These are phyloP conservation scores for Enteromius viviparus DNA, from an alignment of 2,797 vertebrate species.

Conservation along the genomic window DNA sequence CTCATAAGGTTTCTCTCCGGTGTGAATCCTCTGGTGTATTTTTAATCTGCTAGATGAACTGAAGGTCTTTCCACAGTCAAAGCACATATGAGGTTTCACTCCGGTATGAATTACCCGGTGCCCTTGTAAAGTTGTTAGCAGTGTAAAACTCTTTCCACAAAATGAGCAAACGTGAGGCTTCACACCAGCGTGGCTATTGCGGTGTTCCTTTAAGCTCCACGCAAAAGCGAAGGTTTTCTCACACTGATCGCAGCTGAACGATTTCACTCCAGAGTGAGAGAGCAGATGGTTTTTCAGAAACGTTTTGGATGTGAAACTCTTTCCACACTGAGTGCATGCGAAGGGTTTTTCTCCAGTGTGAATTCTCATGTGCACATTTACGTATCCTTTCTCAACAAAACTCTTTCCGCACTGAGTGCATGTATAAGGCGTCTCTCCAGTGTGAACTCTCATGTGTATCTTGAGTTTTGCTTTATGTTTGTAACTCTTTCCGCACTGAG, in stretches of 20 bases:
- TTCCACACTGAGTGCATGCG: not conserved
- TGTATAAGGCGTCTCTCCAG: not conserved
- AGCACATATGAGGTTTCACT: not conserved
- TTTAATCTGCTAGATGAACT: rapidly evolving
- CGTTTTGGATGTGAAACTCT: not conserved
- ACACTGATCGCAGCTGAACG: not conserved
- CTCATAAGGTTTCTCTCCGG: too few species aligned
- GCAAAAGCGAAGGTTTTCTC: not conserved
- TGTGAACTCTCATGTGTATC: not conserved
- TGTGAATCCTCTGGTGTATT: not conserved
- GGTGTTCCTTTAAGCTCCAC: not conserved
- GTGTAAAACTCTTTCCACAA: constrained; percentile 1
- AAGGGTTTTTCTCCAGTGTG: not conserved
- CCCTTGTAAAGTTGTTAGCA: too few species aligned
- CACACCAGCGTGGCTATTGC: not conserved
- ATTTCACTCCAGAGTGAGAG: not conserved
- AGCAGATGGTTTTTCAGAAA: not conserved
- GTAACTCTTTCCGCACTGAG: not conserved
- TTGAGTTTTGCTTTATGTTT: too few species aligned
- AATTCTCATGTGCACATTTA: not conserved
- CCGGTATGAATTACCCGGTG: too few species aligned
- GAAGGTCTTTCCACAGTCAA: not conserved
- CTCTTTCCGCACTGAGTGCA: not conserved
- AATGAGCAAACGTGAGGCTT: not conserved
- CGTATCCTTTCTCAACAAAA: not conserved